phyloP scores from a whole-genome alignment of 2,113 vertebrate genomes.

The Megalops atlanticus region DNA sequence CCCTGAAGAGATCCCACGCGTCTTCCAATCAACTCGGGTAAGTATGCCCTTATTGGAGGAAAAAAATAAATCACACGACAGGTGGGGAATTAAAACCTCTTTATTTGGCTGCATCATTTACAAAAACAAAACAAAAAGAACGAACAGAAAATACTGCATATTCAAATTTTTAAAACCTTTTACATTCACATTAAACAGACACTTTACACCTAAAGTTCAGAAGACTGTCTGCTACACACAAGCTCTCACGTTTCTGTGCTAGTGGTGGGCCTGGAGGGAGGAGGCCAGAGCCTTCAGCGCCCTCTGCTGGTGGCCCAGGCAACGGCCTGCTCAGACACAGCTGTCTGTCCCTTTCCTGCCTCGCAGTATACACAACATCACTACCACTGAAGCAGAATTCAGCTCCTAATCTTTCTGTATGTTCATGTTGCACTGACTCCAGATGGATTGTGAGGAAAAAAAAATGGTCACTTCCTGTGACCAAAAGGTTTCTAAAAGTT shows the following conservation, averaged over 20 bases:
- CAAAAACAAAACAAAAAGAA: conserved; percentile 36
- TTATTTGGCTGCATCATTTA: conserved; percentile 42
- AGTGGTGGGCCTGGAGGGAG: not conserved
- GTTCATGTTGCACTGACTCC: no score
- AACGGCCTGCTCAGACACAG: not conserved
- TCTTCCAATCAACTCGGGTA: no score
- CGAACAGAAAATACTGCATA: conserved; percentile 25
- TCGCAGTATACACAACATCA: not conserved
- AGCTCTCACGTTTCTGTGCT: not conserved
- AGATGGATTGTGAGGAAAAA: no score
- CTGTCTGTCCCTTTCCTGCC: not conserved
- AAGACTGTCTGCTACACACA: no score
- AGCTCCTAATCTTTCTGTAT: no score
- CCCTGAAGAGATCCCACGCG: no score
- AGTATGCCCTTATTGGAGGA: no score
- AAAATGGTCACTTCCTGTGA: not conserved
- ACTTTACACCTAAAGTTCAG: not conserved
- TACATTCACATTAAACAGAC: conserved; percentile 23
- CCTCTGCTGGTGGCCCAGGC: not conserved
- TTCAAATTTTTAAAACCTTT: conserved; percentile 5
- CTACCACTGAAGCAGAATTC: not conserved
- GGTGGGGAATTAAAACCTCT: conserved; percentile 16
- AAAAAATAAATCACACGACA: not conserved
- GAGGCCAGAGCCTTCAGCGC: not conserved
- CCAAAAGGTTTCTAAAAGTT: not conserved